A percentile compares a stretch with the other conserved stretches of the same genome.
These are phyloP conservation scores for Lipophrys pholis DNA, from an alignment of 2,113 vertebrate genomes.

Conservation along the genomic window DNA sequence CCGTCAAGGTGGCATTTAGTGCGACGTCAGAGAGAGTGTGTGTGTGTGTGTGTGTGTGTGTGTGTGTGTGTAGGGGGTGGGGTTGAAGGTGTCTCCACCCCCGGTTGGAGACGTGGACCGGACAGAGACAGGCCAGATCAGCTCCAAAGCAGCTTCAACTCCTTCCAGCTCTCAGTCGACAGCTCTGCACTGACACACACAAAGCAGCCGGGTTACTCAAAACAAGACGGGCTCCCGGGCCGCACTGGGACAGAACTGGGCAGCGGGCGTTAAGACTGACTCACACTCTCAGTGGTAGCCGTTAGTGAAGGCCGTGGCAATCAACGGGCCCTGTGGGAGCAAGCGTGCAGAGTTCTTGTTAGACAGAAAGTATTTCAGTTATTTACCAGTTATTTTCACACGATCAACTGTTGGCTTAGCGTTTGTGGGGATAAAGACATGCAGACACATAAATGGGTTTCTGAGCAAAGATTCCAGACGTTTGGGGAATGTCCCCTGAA, in stretches of 20 bases:
- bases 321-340: conserved; percentile 93
- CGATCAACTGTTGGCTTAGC: too few relatives aligned
- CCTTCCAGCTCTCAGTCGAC: conserved; percentile 73
- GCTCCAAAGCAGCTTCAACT: conserved; percentile 73
- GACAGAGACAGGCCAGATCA: conserved; percentile 77
- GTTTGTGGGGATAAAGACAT: not conserved
- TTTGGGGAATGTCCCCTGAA: too few relatives aligned
- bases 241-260: not conserved
- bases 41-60: conserved; percentile 73
- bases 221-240: not conserved
- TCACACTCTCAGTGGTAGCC: conserved; percentile 93
- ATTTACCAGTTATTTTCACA: too few relatives aligned
- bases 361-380: too few relatives aligned
- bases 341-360: conserved; percentile 24
- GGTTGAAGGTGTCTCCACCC: too few relatives aligned
- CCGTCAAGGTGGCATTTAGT: conserved; percentile 82
- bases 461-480: too few relatives aligned
- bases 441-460: not conserved
- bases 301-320: conserved; percentile 99
- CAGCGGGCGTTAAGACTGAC: conserved; percentile 11
- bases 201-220: conserved; percentile 33
- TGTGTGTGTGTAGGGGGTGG: conserved; percentile 23
- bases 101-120: conserved; percentile 79
- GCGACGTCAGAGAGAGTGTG: conserved; percentile 79
- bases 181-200: conserved; percentile 53